Conservation (phyloP, 2,888 invertebrate genomes). For the Nasonia oneida region DNA sequence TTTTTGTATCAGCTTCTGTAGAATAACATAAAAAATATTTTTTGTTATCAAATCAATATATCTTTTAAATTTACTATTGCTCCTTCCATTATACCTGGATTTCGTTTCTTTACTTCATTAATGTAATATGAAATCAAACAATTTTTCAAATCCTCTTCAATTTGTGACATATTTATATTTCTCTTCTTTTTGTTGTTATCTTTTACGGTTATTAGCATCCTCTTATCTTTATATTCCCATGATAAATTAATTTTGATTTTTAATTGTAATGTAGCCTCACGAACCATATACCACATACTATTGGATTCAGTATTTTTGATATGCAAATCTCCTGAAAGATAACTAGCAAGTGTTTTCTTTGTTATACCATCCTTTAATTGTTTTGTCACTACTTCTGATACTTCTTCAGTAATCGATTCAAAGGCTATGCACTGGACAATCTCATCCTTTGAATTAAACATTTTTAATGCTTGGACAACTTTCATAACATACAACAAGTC, state of each 20-base stretch:
- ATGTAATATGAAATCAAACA: neutral
- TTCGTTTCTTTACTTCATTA: neutral
- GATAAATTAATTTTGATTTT: constrained; percentile 41
- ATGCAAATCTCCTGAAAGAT: constrained; percentile 34
- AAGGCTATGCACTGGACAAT: constrained; percentile 33
- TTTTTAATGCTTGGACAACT: constrained; percentile 49
- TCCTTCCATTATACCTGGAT: constrained; percentile 6
- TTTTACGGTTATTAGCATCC: constrained; percentile 13
- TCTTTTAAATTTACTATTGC: neutral
- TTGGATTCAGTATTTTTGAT: constrained; percentile 15
- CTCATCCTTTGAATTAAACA: constrained; percentile 38
- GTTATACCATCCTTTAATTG: neutral
- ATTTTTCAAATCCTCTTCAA: neutral
- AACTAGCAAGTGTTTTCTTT: neutral
- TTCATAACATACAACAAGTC: constrained; percentile 54
- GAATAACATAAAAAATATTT: neutral
- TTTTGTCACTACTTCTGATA: constrained; percentile 5
- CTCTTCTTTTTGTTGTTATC: neutral
- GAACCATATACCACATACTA: constrained; percentile 25
- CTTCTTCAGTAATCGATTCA: constrained; percentile 28
- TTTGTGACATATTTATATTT: neutral
- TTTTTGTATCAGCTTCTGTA: neutral
- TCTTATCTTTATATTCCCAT: constrained; percentile 15
- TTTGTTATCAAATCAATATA: neutral
- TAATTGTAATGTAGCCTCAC: constrained; percentile 28